Evolutionary conservation across 2,888 invertebrate species (phyloP).

Genomic region (Xestia xanthographa): DNA sequence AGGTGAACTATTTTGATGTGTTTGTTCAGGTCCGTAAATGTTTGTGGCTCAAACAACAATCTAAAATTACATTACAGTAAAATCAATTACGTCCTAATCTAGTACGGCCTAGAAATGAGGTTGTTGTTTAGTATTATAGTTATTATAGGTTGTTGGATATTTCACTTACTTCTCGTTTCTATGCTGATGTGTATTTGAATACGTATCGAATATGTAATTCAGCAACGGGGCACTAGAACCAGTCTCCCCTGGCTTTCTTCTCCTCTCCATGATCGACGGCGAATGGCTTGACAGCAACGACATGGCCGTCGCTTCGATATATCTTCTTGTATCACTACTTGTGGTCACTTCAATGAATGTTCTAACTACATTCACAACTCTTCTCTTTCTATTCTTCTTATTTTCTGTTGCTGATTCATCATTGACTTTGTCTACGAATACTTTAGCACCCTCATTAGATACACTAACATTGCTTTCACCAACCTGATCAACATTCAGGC

Average conservation of each 20-base stretch:
- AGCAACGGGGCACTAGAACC: conserved; percentile 86
- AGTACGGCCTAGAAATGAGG: neutral
- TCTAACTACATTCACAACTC: conserved; percentile 78
- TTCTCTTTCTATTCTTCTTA: conserved; percentile 77
- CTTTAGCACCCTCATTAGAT: conserved; percentile 74
- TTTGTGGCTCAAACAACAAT: neutral
- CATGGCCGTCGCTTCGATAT: conserved; percentile 70
- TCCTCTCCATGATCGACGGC: conserved; percentile 76
- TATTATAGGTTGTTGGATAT: too few species aligned
- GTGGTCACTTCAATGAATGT: conserved; percentile 68
- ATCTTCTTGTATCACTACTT: conserved; percentile 58
- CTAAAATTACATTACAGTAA: neutral
- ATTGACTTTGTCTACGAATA: conserved; percentile 64
- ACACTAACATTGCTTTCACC: conserved; percentile 61
- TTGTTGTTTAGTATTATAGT: neutral
- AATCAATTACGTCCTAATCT: neutral
- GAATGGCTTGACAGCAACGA: conserved; percentile 70
- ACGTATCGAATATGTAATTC: conserved; percentile 88
- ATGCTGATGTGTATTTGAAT: conserved; percentile 86
- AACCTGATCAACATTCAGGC: conserved; percentile 65
- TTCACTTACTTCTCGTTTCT: conserved; percentile 84
- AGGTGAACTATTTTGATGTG: conserved; percentile 15
- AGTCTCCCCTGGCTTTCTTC: conserved; percentile 83
- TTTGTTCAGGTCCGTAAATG: conserved; percentile 14
- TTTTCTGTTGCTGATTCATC: conserved; percentile 51